These are phyloP conservation scores for Tachuris rubrigastra DNA, from an alignment of 2,113 vertebrate species.

Conservation along the genomic window DNA sequence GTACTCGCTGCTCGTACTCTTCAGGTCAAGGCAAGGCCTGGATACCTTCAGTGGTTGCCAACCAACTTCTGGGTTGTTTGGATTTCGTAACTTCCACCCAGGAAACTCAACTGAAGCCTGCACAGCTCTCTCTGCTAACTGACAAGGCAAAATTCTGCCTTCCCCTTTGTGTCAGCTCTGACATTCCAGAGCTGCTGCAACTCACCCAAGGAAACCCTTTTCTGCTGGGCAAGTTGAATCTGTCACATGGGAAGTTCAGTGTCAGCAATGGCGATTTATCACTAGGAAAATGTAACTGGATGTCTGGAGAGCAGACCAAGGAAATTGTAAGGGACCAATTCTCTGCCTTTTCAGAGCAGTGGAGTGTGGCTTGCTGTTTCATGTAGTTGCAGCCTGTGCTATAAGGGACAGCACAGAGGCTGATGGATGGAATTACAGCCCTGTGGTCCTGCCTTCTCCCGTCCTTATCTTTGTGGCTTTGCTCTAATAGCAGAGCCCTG, in stretches of 20 bases:
- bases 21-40: not conserved
- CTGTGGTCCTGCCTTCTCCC: not conserved
- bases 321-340: not conserved
- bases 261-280: not conserved
- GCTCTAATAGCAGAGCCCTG: not conserved
- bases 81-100: not conserved
- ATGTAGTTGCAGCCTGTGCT: not conserved
- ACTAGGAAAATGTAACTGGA: not conserved
- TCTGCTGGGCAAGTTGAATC: not conserved
- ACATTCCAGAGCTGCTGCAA: not conserved
- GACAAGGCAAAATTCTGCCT: not conserved
- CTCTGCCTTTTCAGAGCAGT: not conserved
- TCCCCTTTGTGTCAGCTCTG: not conserved
- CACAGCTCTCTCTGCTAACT: not conserved
- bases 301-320: not conserved
- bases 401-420: not conserved
- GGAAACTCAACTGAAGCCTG: not conserved
- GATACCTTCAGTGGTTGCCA: not conserved
- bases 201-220: not conserved
- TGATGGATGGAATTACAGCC: slow-evolving; percentile 17
- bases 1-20: not conserved
- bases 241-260: not conserved
- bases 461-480: not conserved
- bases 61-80: not conserved
- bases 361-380: not conserved